Evolutionary conservation across 2,797 vertebrate genomes (phyloP).

Genomic region (Mycteria americana): DNA sequence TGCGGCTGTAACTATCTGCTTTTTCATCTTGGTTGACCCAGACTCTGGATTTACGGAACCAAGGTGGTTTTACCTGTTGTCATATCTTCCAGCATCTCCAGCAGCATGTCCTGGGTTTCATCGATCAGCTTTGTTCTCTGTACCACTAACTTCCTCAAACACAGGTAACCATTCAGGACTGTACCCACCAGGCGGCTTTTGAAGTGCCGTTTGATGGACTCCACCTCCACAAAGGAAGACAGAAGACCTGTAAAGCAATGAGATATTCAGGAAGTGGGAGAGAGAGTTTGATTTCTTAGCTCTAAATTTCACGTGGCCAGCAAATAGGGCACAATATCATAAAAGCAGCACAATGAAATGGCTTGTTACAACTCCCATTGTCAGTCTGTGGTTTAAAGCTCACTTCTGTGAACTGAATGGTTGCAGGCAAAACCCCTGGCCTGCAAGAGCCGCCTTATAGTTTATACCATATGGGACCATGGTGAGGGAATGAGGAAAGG

Average conservation of each 20-base stretch:
- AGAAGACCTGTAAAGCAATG: slow-evolving; percentile 82
- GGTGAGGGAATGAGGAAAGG: neutral
- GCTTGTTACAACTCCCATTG: neutral
- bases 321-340: neutral
- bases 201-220: slow-evolving; percentile 97
- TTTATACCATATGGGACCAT: accelerated
- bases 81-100: slow-evolving; percentile 99
- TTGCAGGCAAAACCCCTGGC: neutral
- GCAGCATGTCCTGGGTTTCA: slow-evolving; percentile 98
- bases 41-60: neutral
- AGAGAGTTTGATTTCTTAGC: neutral
- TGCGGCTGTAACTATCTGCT: neutral
- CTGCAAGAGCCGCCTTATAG: neutral
- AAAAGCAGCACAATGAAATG: neutral
- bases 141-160: slow-evolving; percentile 94
- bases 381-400: neutral
- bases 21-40: neutral
- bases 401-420: neutral
- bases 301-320: neutral
- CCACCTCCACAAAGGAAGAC: slow-evolving; percentile 97
- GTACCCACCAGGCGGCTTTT: slow-evolving; percentile 98
- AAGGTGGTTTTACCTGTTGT: slow-evolving; percentile 85
- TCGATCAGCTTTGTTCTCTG: slow-evolving; percentile 98
- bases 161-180: slow-evolving; percentile 95
- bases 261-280: neutral